phyloP scores from a whole-genome alignment of 2,113 vertebrate species.

The Pygoscelis adeliae region DNA sequence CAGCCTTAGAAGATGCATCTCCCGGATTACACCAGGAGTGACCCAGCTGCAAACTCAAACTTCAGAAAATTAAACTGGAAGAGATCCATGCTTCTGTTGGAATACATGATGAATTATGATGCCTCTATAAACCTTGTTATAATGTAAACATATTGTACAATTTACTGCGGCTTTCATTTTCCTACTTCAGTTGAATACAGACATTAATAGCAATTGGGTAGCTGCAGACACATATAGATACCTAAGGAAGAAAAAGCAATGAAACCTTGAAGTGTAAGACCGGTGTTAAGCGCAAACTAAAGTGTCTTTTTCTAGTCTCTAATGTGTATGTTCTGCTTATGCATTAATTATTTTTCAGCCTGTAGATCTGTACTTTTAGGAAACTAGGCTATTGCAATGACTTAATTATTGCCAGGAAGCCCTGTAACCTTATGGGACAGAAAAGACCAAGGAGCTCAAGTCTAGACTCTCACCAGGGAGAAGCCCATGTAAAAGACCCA shows the following conservation, averaged over 20 bases:
- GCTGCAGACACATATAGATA: not conserved
- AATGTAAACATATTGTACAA: conserved; percentile 49
- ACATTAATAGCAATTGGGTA: not conserved
- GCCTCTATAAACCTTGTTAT: conserved; percentile 8
- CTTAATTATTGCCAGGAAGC: not conserved
- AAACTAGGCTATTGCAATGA: not conserved
- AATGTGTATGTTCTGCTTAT: not conserved
- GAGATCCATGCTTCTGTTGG: conserved; percentile 53
- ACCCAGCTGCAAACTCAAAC: conserved; percentile 61
- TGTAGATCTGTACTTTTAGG: conserved; percentile 13
- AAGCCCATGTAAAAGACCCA: rapidly evolving
- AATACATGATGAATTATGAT: conserved; percentile 21
- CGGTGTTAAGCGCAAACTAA: not conserved
- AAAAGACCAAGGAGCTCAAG: not conserved
- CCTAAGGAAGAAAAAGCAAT: not conserved
- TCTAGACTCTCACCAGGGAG: not conserved
- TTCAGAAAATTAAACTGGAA: conserved; percentile 71
- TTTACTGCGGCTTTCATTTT: not conserved
- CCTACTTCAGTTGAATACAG: not conserved
- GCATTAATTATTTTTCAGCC: conserved; percentile 3
- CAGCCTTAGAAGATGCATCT: conserved; percentile 56
- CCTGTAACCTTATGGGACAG: not conserved
- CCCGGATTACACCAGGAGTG: conserved; percentile 40
- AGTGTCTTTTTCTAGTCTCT: not conserved
- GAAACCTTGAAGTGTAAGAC: not conserved